These are phyloP conservation scores for Saccostrea echinata DNA, from an alignment of 1,140 invertebrate genomes.

Conservation along the genomic window DNA sequence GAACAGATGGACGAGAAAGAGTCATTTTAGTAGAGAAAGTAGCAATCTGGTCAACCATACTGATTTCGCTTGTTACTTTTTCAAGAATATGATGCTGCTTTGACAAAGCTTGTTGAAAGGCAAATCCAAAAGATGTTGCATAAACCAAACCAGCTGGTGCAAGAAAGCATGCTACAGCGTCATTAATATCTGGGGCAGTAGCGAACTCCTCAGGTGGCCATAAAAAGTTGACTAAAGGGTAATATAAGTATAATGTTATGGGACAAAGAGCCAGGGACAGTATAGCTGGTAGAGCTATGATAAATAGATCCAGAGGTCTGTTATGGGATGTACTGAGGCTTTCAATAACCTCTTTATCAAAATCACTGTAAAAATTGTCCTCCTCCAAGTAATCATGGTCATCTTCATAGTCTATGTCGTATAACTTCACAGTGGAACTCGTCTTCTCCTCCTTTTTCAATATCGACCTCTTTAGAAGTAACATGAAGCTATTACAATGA, in stretches of 20 bases:
- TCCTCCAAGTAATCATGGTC: neutral
- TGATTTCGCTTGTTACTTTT: constrained; percentile 66
- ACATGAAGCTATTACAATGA: neutral
- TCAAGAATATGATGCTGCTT: constrained; percentile 67
- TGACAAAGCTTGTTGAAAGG: constrained; percentile 67
- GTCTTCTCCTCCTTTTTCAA: neutral
- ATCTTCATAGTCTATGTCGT: constrained; percentile 21
- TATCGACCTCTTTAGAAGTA: neutral
- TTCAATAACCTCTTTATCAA: constrained; percentile 65
- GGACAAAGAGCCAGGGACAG: constrained; percentile 67
- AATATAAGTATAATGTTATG: constrained; percentile 65
- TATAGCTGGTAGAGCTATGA: constrained; percentile 65
- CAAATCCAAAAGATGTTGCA: constrained; percentile 72
- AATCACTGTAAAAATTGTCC: constrained; percentile 56
- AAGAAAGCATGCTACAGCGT: constrained; percentile 71
- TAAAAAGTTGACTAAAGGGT: constrained; percentile 60
- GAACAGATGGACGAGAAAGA: constrained; percentile 34
- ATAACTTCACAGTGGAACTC: neutral
- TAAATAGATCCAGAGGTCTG: constrained; percentile 61
- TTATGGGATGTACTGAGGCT: constrained; percentile 61
- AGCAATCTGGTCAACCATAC: constrained; percentile 68
- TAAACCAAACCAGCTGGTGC: constrained; percentile 71
- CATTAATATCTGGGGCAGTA: constrained; percentile 66
- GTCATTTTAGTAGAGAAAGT: constrained; percentile 66
- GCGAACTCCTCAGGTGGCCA: constrained; percentile 61